These are phyloP conservation scores for Mamestra brassicae DNA, from an alignment of 2,888 invertebrate species.

Conservation along the genomic window DNA sequence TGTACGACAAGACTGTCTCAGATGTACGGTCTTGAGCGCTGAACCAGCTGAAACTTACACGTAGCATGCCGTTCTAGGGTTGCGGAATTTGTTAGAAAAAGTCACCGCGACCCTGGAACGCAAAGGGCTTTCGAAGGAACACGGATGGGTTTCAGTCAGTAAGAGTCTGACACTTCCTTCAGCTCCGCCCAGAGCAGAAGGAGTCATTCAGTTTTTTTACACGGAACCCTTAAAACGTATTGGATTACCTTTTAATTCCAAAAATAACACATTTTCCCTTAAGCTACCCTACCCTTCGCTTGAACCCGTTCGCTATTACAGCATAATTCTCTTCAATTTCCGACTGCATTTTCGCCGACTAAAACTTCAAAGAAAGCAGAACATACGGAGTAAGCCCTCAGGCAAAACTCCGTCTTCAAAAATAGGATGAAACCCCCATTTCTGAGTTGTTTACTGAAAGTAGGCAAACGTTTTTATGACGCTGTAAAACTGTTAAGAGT, in stretches of 20 bases:
- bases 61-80: not conserved
- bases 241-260: not conserved
- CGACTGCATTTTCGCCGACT: not conserved
- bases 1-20: not conserved
- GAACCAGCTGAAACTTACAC: conserved; percentile 1
- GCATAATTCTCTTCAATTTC: conserved; percentile 22
- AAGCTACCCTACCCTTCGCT: not conserved
- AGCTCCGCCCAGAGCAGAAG: too few relatives aligned
- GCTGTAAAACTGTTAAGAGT: conserved; percentile 47
- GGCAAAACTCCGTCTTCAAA: conserved; percentile 5
- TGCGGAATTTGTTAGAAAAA: too few relatives aligned
- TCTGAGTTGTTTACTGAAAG: conserved; percentile 39
- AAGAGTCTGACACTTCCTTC: too few relatives aligned
- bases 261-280: not conserved
- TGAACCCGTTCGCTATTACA: not conserved
- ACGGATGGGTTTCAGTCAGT: too few relatives aligned
- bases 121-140: too few relatives aligned
- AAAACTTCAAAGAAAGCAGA: conserved; percentile 4
- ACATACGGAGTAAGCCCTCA: not conserved
- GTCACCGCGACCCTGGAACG: too few relatives aligned
- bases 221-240: too few relatives aligned
- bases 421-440: conserved; percentile 17
- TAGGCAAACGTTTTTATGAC: conserved; percentile 47
- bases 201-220: too few relatives aligned
- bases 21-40: not conserved